These are phyloP conservation scores for Ectemnius lituratus DNA, from an alignment of 2,888 invertebrate species.

Conservation along the genomic window DNA sequence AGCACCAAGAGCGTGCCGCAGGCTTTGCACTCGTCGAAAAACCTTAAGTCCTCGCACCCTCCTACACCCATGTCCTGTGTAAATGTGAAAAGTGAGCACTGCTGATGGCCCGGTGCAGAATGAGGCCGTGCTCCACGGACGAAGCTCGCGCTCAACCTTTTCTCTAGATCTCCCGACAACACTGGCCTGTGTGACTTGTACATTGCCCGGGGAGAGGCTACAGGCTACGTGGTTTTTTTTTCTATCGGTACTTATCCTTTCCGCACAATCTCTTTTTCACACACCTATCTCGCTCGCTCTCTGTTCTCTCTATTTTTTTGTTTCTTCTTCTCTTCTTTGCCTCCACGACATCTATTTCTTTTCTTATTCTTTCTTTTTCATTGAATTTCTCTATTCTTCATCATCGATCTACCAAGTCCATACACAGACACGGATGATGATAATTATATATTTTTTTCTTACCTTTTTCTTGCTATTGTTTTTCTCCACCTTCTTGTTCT, in stretches of 20 bases:
- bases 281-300: slow-evolving; percentile 39
- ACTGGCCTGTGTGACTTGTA: slow-evolving; percentile 58
- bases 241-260: slow-evolving; percentile 74
- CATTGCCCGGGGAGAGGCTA: slow-evolving; percentile 66
- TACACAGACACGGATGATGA: not conserved
- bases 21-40: slow-evolving; percentile 31
- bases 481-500: slow-evolving; percentile 1
- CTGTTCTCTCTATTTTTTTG: slow-evolving; percentile 13
- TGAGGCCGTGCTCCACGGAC: slow-evolving; percentile 67
- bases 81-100: slow-evolving; percentile 51
- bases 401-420: not conserved
- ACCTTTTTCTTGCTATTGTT: slow-evolving; percentile 1
- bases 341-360: not conserved
- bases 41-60: slow-evolving; percentile 20
- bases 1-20: slow-evolving; percentile 80
- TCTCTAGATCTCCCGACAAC: slow-evolving; percentile 68
- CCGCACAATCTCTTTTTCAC: slow-evolving; percentile 59
- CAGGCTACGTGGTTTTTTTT: slow-evolving; percentile 73
- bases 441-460: slow-evolving; percentile 4
- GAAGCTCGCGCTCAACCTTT: slow-evolving; percentile 65
- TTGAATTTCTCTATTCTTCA: slow-evolving; percentile 24
- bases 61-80: slow-evolving; percentile 39
- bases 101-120: slow-evolving; percentile 65
- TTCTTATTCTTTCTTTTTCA: slow-evolving; percentile 12
- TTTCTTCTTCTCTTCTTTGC: slow-evolving; percentile 14